Evolutionary conservation across 1,140 invertebrate species (phyloP).

Genomic region (Bacillus rossius): DNA sequence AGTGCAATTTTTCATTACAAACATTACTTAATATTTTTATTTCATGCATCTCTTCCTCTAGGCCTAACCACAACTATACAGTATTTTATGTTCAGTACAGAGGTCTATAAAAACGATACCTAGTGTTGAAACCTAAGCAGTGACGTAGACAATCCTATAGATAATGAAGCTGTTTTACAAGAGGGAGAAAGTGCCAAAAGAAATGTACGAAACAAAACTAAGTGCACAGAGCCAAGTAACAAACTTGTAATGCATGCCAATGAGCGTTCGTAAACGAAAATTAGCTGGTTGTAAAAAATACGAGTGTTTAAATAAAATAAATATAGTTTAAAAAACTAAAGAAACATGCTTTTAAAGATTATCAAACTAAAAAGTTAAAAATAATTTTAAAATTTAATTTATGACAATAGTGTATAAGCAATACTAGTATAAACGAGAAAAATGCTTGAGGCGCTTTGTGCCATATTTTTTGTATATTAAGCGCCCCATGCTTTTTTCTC

Average conservation of each 20-base stretch:
- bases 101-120: neutral
- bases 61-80: neutral
- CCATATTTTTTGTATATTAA: no score
- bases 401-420: no score
- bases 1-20: no score
- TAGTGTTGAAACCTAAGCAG: neutral
- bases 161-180: neutral
- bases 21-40: no score
- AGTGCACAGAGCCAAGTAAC: neutral
- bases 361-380: no score
- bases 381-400: no score
- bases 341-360: no score
- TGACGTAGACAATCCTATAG: neutral
- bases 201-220: constrained; percentile 1
- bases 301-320: neutral
- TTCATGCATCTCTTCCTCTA: no score
- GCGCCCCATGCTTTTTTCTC: no score
- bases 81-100: neutral
- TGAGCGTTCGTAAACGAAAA: neutral
- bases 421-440: no score
- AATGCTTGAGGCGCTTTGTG: no score
- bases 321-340: no score
- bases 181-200: neutral
- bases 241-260: neutral
- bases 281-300: constrained; percentile 1